Base-by-base conservation (phyloP, 2,113 vertebrate species). In the Tichodroma muraria region DNA sequence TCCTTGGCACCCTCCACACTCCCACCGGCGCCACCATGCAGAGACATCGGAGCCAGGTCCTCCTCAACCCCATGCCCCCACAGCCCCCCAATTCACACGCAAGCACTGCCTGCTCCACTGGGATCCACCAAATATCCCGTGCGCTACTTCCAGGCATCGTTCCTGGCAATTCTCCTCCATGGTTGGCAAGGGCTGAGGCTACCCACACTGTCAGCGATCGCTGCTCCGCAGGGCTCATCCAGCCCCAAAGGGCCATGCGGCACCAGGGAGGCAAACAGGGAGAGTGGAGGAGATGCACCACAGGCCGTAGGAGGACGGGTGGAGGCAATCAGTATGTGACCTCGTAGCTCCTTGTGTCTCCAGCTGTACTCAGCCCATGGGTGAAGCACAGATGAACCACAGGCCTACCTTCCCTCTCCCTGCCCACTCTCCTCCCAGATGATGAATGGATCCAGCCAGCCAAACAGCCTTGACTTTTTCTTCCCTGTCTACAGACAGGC, bases 11-110 rank as follows among this genome's bases (percentile, higher is more conserved):
- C 86, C 81, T 89, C 83, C 45, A 53, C 95, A 77, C 85, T 89
- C 90, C 82, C 88, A 49, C 5, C 1, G 94, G 89, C 9, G 38
- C 81, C 89, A 89, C 57, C 76, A 21, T 78, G 89, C 71, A 83
- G 49, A 80, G 89, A 84, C 70, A 92, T 69, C 0, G 31, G 85
- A 91, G 90, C 59, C 79, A 85, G 70, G 56, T 50, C 38, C 56
- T 30, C 42, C 57, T 65, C 44, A 68, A 11, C 35, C 85, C 73
- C 49, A 5, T 25, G 33, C 37, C 10, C 77, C 78, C 10, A 6
- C 5, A 2, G 47, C 16, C 50, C 50, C 84, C 33, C 2, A 0
- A 2, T 57, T 82, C 2, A 0, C 45, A n/a, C 0, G 6, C 61
- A 52, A 76, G 40, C 40, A 54, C 30, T 2, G 3, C 61, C 56